Evolutionary conservation across 2,113 vertebrate species (phyloP).

Genomic region (Pomatostomus ruficeps): DNA sequence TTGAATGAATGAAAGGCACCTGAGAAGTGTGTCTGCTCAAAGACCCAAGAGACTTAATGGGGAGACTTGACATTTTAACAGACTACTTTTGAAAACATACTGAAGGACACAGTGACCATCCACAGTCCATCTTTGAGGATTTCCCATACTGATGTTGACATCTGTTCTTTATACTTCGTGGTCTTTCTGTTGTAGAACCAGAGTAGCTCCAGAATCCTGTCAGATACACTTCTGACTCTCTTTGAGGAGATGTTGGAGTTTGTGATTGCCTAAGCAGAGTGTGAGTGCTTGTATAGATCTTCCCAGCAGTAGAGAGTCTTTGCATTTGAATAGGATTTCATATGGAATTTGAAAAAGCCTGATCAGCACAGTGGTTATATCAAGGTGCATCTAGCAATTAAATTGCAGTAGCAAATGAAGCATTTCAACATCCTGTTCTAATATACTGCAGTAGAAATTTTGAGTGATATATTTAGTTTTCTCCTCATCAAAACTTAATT

Average conservation of each 20-base stretch:
- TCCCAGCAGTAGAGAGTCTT: not conserved
- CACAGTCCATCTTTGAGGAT: not conserved
- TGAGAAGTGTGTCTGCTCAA: not conserved
- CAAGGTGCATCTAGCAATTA: not conserved
- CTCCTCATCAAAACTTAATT: not conserved
- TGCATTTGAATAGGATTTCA: not conserved
- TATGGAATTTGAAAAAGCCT: not conserved
- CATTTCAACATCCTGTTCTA: not conserved
- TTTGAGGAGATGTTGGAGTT: not conserved
- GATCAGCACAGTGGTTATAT: not conserved
- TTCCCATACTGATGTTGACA: not conserved
- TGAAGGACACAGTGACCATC: not conserved
- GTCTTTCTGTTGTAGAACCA: not conserved
- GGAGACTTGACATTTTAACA: not conserved
- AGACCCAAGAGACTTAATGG: not conserved
- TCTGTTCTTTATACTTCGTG: not conserved
- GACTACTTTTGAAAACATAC: fast-evolving
- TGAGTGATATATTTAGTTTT: not conserved
- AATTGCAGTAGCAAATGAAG: not conserved
- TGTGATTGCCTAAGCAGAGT: not conserved
- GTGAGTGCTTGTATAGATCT: not conserved
- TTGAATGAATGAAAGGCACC: not conserved
- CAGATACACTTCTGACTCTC: not conserved
- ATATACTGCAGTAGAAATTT: not conserved
- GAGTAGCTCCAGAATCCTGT: not conserved